These are phyloP conservation scores for Teleogryllus oceanicus DNA, from an alignment of 2,888 invertebrate genomes.

Conservation along the genomic window DNA sequence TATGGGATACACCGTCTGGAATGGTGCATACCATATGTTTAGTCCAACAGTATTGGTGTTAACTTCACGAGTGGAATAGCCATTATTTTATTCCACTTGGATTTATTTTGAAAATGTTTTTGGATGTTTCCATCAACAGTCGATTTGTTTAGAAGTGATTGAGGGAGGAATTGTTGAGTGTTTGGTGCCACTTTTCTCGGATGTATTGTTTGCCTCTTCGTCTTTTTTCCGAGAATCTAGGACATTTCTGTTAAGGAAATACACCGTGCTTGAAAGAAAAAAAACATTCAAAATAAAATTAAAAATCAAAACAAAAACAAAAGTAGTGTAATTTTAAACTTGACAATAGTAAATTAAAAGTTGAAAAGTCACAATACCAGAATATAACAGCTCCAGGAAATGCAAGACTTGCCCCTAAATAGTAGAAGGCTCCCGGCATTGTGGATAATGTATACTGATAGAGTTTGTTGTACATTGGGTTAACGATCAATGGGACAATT, in stretches of 20 bases:
- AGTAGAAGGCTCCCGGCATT: neutral
- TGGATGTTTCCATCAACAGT: neutral
- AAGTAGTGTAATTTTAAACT: neutral
- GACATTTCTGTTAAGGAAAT: neutral
- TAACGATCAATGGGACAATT: neutral
- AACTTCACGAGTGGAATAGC: neutral
- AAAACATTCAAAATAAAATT: neutral
- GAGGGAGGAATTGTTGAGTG: neutral
- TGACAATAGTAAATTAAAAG: no score
- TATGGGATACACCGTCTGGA: no score
- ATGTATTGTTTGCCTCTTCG: neutral
- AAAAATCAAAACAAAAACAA: neutral
- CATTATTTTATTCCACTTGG: neutral
- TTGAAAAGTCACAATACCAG: neutral
- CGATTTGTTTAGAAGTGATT: neutral
- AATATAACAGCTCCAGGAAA: neutral
- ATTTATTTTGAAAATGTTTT: neutral
- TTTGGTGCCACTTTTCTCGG: neutral
- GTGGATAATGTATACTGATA: neutral
- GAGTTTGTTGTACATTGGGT: neutral
- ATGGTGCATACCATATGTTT: no score
- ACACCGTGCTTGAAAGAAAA: neutral
- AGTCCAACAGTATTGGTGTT: neutral
- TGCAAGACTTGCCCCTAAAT: neutral
- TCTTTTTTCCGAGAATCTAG: neutral